phyloP scores from a whole-genome alignment of 1,140 invertebrate genomes.

The Drosophila novamexicana region DNA sequence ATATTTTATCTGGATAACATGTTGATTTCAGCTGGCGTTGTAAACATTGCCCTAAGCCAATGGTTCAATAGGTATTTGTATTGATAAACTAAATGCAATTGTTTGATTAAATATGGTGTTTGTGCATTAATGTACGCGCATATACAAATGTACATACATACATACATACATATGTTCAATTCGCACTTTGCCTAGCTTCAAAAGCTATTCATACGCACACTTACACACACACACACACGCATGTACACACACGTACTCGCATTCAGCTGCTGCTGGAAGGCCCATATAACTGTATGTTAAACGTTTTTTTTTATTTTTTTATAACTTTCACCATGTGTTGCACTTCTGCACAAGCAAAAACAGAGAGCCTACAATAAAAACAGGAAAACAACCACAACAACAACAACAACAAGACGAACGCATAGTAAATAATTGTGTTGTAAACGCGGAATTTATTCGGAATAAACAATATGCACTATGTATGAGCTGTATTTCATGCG shows the following conservation, averaged over 20 bases:
- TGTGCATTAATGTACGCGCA: neutral
- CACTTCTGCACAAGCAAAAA: neutral
- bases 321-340: conserved; percentile 1
- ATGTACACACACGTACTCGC: neutral
- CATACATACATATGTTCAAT: neutral
- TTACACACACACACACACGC: neutral
- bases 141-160: neutral
- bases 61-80: neutral
- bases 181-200: neutral
- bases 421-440: neutral
- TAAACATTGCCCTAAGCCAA: neutral
- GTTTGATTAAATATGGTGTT: neutral
- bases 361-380: neutral
- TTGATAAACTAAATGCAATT: neutral
- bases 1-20: too few species aligned
- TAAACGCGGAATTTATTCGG: conserved; percentile 4
- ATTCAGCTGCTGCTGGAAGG: neutral
- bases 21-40: neutral
- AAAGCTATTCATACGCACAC: neutral
- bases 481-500: conserved; percentile 23
- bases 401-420: neutral
- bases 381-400: neutral
- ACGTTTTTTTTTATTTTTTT: neutral
- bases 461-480: conserved; percentile 36
- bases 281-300: conserved; percentile 3